These are phyloP conservation scores for Epinotia brunnichana DNA, from an alignment of 2,888 invertebrate species.

Conservation along the genomic window DNA sequence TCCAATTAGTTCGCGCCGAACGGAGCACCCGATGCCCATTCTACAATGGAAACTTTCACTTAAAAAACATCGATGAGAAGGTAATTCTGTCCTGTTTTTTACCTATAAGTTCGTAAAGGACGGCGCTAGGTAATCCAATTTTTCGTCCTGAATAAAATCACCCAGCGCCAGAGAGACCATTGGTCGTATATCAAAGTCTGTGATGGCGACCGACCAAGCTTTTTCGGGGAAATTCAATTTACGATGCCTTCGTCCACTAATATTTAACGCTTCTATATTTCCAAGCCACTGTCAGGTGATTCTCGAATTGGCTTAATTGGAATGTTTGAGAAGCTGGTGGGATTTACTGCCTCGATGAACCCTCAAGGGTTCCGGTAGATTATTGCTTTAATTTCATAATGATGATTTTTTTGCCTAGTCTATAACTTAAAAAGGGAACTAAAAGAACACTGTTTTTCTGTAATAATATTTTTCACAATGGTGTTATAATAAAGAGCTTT, in stretches of 20 bases:
- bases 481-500: too few relatives aligned
- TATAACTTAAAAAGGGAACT: too few relatives aligned
- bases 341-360: neutral
- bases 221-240: constrained; percentile 54
- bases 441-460: too few relatives aligned
- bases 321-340: constrained; percentile 22
- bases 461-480: too few relatives aligned
- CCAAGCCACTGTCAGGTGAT: constrained; percentile 47
- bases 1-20: constrained; percentile 55
- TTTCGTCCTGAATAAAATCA: constrained; percentile 25
- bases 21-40: constrained; percentile 3
- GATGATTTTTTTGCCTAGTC: neutral
- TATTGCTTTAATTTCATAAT: constrained; percentile 1
- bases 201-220: constrained; percentile 51
- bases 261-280: constrained; percentile 43
- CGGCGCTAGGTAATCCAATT: constrained; percentile 9
- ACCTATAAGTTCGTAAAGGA: constrained; percentile 24
- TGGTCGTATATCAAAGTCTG: constrained; percentile 55
- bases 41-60: neutral
- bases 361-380: neutral
- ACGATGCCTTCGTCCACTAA: constrained; percentile 47
- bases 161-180: constrained; percentile 28
- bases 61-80: constrained; percentile 1
- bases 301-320: constrained; percentile 51
- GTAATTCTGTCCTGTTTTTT: constrained; percentile 18